Base-by-base conservation (phyloP, 2,797 vertebrate species). In the Toxotes lorentzi region DNA sequence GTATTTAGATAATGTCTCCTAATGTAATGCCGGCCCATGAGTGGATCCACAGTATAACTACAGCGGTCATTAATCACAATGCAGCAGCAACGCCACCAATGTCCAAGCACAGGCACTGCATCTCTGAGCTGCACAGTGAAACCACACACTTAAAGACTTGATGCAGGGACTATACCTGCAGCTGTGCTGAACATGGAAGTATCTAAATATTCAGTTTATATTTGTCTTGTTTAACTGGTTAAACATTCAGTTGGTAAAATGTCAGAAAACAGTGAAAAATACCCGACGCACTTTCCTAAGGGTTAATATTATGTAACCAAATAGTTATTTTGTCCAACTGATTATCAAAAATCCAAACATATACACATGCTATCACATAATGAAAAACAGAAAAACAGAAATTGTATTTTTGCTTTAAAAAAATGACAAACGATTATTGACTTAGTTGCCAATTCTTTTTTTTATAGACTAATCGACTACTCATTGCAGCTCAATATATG, bases 1-100 rank as follows among this genome's bases (percentile, higher is more conserved):
- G 92, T 91, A 93, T 93, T 94, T 93, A 93, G 94, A 94, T 93
- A 94, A 94, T 93, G 92, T 93, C 87, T 82, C 79, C 86, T 91
- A 93, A 94, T 91, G 88, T 88, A 93, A 93, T 93, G 90, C 64
- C 21, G 60, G 80, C 73, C 73, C 64, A 74, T 84, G 87, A 91
- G 87, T 85, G 85, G 78, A 81, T 85, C 81, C 86, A 89, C 82
- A 45, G 40, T 86, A 79, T 70, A 66, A 86, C 83, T 27, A 60
- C 57, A 0, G 63, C 38, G 4, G 81, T 62, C 47, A 43, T 91
- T 88, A 85, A 87, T 79, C 84, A 90, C 81, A 90, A 61, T 83
- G 91, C 81, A 91, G 89, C 93, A 91, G 90, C 93, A 94, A 92
- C 86, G 76, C 93, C 93, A 90, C 89, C 94, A 92, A 88, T 65